Evolutionary conservation across 2,888 invertebrate genomes (phyloP).

Genomic region (Aphrophora alni): DNA sequence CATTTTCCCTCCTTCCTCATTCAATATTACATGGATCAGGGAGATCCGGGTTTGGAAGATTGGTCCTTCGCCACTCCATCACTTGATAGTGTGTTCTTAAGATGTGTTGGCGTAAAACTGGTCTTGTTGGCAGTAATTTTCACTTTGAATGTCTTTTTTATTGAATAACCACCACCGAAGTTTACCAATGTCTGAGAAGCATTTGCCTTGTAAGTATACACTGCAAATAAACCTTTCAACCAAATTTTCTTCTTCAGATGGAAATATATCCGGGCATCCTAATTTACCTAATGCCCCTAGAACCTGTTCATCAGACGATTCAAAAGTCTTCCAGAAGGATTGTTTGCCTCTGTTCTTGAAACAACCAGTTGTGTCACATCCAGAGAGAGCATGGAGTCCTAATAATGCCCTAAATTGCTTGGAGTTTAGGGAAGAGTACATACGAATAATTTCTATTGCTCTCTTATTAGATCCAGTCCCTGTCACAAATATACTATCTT

Average conservation of each 20-base stretch:
- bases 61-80: neutral
- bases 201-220: neutral
- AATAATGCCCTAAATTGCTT: too few relatives aligned
- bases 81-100: neutral
- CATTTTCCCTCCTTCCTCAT: neutral
- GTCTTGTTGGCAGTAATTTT: constrained; percentile 2
- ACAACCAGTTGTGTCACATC: neutral
- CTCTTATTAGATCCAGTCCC: too few relatives aligned
- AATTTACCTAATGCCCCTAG: neutral
- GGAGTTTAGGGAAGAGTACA: too few relatives aligned
- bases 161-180: constrained; percentile 3
- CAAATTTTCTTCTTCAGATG: neutral
- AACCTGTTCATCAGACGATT: neutral
- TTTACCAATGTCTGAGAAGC: neutral
- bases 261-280: neutral
- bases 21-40: neutral
- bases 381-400: neutral
- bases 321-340: constrained; percentile 4
- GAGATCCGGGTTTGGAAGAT: neutral
- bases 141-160: neutral
- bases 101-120: neutral
- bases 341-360: neutral
- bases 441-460: too few relatives aligned
- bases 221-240: neutral
- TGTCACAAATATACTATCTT: too few relatives aligned